phyloP scores from a whole-genome alignment of 2,113 vertebrate genomes.

The Puffinus mauretanicus region DNA sequence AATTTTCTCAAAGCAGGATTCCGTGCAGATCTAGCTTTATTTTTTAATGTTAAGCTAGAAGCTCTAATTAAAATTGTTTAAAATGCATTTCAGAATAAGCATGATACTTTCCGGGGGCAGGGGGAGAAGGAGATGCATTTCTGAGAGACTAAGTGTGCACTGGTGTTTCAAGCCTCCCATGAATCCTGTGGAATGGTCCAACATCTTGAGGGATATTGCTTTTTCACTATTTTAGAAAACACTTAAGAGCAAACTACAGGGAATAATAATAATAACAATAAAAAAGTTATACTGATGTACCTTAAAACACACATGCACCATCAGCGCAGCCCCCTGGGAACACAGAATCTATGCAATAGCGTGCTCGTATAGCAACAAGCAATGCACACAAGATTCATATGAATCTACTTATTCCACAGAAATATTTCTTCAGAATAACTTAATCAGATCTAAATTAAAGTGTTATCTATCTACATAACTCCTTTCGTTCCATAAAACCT shows the following conservation, averaged over 20 bases:
- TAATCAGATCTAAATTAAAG: constrained; percentile 27
- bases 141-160: not conserved
- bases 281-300: not conserved
- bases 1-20: not conserved
- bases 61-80: not conserved
- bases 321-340: fast-evolving
- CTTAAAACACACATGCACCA: not conserved
- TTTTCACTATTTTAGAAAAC: not conserved
- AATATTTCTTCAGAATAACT: constrained; percentile 11
- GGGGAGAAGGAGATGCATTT: not conserved
- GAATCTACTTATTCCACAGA: not conserved
- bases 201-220: not conserved
- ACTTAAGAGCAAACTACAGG: not conserved
- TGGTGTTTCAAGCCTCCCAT: not conserved
- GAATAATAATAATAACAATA: not conserved
- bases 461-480: not conserved
- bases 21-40: not conserved
- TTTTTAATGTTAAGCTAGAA: not conserved
- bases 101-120: fast-evolving
- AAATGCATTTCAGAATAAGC: not conserved
- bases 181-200: not conserved
- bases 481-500: constrained; percentile 14
- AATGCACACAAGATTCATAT: not conserved
- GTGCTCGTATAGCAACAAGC: not conserved
- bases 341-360: not conserved